These are phyloP conservation scores for Lasioglossum baleicum DNA, from an alignment of 1,140 invertebrate species.

Conservation along the genomic window DNA sequence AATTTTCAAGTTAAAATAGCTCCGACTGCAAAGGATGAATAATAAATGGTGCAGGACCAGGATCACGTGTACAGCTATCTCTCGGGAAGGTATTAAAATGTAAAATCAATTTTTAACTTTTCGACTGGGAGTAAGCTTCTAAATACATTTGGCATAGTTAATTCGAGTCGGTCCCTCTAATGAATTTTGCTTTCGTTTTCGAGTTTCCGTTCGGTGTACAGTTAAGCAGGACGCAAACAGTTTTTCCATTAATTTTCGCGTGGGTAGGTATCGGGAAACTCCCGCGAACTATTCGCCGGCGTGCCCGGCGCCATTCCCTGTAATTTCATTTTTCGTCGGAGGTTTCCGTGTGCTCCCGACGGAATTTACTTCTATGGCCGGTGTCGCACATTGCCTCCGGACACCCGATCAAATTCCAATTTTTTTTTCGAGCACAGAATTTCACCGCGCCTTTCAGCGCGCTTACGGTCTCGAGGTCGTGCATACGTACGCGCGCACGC, in stretches of 20 bases:
- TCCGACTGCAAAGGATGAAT: too few species aligned
- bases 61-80: too few species aligned
- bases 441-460: not conserved
- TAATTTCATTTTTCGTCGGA: slow-evolving; percentile 11
- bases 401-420: slow-evolving; percentile 11
- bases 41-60: too few species aligned
- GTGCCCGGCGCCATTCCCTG: not conserved
- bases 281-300: slow-evolving; percentile 4
- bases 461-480: not conserved
- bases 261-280: not conserved
- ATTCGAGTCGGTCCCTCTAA: not conserved
- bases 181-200: not conserved
- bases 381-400: not conserved
- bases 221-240: not conserved
- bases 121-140: too few species aligned
- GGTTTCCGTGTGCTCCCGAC: not conserved
- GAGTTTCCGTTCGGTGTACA: not conserved
- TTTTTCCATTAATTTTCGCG: not conserved
- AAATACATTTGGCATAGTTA: not conserved
- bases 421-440: not conserved
- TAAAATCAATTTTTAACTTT: too few species aligned
- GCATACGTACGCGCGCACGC: not conserved
- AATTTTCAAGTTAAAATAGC: too few species aligned
- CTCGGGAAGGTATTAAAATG: too few species aligned
- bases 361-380: not conserved